Conservation (phyloP, 2,797 vertebrate genomes). For the Choloepus didactylus region DNA sequence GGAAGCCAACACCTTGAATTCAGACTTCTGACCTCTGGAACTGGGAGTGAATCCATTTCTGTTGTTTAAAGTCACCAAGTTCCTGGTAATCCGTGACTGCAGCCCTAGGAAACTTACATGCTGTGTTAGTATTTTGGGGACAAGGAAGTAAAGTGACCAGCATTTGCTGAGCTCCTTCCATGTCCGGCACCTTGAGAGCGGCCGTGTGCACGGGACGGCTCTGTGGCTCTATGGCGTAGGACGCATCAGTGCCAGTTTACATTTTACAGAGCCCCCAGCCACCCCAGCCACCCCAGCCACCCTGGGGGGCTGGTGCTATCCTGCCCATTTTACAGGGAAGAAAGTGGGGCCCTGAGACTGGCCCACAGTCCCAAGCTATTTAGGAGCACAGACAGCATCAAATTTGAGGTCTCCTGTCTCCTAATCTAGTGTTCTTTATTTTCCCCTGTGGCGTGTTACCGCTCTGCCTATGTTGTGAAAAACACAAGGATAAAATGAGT, state of each 20-base stretch:
- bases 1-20: neutral
- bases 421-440: neutral
- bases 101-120: neutral
- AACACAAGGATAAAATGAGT: neutral
- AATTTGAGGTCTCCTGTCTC: neutral
- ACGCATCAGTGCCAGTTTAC: too few species aligned
- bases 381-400: neutral
- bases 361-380: neutral
- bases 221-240: rapidly evolving
- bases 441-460: neutral
- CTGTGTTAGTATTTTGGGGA: neutral
- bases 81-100: neutral
- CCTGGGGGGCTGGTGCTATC: neutral
- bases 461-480: neutral
- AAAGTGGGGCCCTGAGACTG: neutral
- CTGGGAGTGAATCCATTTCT: neutral
- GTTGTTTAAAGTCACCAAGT: neutral
- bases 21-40: neutral
- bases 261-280: neutral
- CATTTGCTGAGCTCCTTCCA: neutral
- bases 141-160: neutral
- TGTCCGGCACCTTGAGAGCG: neutral
- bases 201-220: rapidly evolving
- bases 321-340: neutral
- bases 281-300: neutral